phyloP scores from a whole-genome alignment of 2,888 invertebrate genomes.

The Embidobia sp. region DNA sequence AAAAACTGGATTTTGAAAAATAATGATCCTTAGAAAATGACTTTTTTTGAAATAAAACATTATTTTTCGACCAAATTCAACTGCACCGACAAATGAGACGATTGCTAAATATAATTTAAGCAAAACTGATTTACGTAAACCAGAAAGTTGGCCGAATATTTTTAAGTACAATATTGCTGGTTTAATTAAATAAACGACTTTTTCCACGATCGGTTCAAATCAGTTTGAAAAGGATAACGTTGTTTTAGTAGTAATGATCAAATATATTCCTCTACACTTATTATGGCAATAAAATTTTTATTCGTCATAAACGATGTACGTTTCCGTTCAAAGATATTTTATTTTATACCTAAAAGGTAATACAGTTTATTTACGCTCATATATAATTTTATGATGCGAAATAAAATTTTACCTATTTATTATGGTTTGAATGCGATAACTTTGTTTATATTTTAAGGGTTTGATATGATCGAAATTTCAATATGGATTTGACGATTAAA shows the following conservation, averaged over 20 bases:
- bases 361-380: constrained; percentile 38
- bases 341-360: constrained; percentile 36
- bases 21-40: no score
- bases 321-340: constrained; percentile 41
- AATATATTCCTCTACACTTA: constrained; percentile 10
- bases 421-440: constrained; percentile 20
- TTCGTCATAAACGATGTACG: constrained; percentile 26
- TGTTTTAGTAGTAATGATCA: constrained; percentile 22
- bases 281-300: constrained; percentile 22
- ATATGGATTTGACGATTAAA: no score
- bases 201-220: background rate
- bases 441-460: constrained; percentile 15
- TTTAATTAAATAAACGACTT: no score
- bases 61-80: no score
- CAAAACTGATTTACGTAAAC: no score
- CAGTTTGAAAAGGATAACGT: constrained; percentile 7
- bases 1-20: no score
- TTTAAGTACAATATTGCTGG: no score
- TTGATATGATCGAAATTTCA: no score
- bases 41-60: no score
- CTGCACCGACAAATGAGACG: no score
- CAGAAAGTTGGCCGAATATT: no score
- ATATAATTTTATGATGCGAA: constrained; percentile 36
- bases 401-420: constrained; percentile 38
- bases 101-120: no score